Evolutionary conservation across 2,888 invertebrate genomes (phyloP).

Genomic region (Brassicogethes aeneus): DNA sequence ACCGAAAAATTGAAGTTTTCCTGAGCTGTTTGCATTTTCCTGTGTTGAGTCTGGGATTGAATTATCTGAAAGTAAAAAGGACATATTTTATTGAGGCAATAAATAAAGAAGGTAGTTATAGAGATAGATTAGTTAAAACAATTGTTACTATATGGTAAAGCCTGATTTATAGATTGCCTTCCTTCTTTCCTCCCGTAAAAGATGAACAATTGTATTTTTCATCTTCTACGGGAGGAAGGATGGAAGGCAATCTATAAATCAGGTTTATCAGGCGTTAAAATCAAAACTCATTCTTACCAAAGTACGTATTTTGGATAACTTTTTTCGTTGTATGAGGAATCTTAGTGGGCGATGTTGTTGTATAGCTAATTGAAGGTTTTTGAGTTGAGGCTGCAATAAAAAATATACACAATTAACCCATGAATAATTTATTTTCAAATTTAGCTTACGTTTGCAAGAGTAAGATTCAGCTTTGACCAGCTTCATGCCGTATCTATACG

Average conservation of each 20-base stretch:
- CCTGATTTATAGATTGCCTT: too few species aligned
- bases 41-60: background rate
- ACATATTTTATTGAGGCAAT: background rate
- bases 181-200: too few species aligned
- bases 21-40: background rate
- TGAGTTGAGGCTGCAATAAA: conserved; percentile 11
- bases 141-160: too few species aligned
- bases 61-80: background rate
- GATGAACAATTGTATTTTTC: too few species aligned
- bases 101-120: background rate
- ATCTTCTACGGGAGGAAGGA: too few species aligned
- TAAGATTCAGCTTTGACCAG: conserved; percentile 41
- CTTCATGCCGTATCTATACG: conserved; percentile 52
- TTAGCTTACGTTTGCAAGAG: conserved; percentile 27
- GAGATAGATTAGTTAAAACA: too few species aligned
- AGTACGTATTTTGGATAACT: conserved; percentile 14
- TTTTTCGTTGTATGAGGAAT: conserved; percentile 12
- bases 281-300: conserved; percentile 20
- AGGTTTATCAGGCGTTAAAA: too few species aligned
- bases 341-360: conserved; percentile 10
- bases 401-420: background rate
- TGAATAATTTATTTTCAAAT: too few species aligned
- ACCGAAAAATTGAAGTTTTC: background rate
- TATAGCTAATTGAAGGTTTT: conserved; percentile 8
- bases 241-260: too few species aligned